Base-by-base conservation (phyloP, 1,140 invertebrate genomes). In the Teleogryllus occipitalis region DNA sequence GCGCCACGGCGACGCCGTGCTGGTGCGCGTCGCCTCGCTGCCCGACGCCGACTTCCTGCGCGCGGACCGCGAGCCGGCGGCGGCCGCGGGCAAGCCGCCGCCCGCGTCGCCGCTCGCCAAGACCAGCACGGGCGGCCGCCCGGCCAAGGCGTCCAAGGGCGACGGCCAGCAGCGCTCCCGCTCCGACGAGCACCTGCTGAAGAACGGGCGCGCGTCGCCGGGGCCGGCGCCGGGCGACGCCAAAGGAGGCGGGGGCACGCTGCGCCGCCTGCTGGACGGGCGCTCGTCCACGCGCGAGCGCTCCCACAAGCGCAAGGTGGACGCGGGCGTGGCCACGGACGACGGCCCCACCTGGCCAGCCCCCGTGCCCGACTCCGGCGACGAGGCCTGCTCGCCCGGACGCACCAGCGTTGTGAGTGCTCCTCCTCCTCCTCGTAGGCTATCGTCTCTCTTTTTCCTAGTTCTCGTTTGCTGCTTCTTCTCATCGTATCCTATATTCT, bases 11-110 rank as follows among this genome's bases (percentile, higher is more conserved):
- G 79, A 74, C 48, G 79, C 75, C 4, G 48, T 80, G 8, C 79
- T 80, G n/a, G 75, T 80, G 75, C n/a, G 75, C 47, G 79, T 80
- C 10, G 39, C 79, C 21, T 72, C 79, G 1, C 75, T 80, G n/a
- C 79, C 79, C 6, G 79, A 79, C 79, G 27, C 48, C 14, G 79
- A 79, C 47, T 54, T 76, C 10, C 22, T 74, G 78, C 72, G 47
- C 46, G 22, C 76, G 21, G 76, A 77, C 78, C 10, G 14, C 27
- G 78, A 79, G 22, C 14, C 49, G 14, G 73, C 12, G 46, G 27
- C 73, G 15, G 21, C 21, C 74, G 27, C 18, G 47, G 48, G 14
- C 7, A 39, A 47, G 12, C 21, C 8, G 0, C 3, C 77, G 12
- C 12, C 47, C 14, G 18, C 46, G n/a, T 8, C 8, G 8, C n/a